These are phyloP conservation scores for Cettia cetti DNA, from an alignment of 2,113 vertebrate species.

Conservation along the genomic window DNA sequence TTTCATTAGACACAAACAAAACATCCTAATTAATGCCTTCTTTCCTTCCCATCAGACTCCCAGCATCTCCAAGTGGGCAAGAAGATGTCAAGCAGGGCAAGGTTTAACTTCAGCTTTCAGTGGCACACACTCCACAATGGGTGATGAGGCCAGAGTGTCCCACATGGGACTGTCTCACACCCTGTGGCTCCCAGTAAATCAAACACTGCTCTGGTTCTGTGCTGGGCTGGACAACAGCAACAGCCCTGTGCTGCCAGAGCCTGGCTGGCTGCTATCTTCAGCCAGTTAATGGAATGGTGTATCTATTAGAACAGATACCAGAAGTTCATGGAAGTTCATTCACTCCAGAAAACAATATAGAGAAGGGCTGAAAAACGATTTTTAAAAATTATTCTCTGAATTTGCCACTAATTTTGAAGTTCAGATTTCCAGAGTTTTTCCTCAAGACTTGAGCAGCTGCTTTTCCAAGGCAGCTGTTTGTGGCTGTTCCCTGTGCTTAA, in stretches of 20 bases:
- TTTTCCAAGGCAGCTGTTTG: not conserved
- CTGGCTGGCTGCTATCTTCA: not conserved
- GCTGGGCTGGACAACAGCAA: not conserved
- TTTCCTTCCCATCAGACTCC: not conserved
- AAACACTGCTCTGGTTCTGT: not conserved
- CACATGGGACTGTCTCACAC: not conserved
- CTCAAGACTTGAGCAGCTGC: not conserved
- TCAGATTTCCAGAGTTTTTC: not conserved
- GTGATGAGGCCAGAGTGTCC: not conserved
- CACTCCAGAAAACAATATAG: not conserved
- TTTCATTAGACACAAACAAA: not conserved
- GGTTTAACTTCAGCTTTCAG: not conserved
- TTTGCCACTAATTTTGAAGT: not conserved
- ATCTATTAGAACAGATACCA: not conserved
- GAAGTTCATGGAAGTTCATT: not conserved
- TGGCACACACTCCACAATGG: not conserved
- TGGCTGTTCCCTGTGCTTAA: not conserved
- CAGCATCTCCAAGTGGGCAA: not conserved
- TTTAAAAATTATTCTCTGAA: not conserved
- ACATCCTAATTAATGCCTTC: not conserved
- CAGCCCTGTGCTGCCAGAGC: rapidly evolving
- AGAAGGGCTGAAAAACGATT: not conserved
- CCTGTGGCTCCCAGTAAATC: too few relatives aligned
- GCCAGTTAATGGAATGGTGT: not conserved
- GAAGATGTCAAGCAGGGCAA: not conserved